phyloP scores from a whole-genome alignment of 2,113 vertebrate genomes.

The Gallinago paraguaiae region DNA sequence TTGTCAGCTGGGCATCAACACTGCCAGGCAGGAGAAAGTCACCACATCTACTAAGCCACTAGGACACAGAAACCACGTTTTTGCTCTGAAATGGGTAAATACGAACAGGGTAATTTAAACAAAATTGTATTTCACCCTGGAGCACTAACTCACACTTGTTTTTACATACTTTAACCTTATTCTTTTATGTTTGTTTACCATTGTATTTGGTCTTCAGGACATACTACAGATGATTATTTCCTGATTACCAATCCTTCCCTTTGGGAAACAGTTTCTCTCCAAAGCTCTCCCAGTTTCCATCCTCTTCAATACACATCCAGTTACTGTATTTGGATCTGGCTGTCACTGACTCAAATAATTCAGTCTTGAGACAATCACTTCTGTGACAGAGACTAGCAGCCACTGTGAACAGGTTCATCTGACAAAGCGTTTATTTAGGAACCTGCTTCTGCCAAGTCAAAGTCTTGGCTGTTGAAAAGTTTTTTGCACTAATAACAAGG shows the following conservation, averaged over 20 bases:
- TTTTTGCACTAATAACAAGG: not conserved
- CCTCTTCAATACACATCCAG: not conserved
- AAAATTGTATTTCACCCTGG: not conserved
- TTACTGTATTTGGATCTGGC: not conserved
- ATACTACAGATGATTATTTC: not conserved
- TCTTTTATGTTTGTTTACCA: not conserved
- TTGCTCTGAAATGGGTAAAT: not conserved
- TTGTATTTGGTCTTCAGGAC: not conserved
- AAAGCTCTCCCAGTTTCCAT: not conserved
- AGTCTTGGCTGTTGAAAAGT: not conserved
- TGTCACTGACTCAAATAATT: not conserved
- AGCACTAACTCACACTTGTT: not conserved
- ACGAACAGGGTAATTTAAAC: not conserved
- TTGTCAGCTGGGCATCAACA: not conserved
- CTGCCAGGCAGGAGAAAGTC: not conserved
- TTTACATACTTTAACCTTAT: not conserved
- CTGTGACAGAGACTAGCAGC: fast-evolving
- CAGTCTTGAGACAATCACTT: not conserved
- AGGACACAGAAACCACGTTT: not conserved
- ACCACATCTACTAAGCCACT: not conserved
- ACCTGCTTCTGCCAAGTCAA: not conserved
- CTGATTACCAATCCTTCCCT: not conserved
- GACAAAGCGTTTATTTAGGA: not conserved
- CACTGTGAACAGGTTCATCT: not conserved
- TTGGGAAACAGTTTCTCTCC: not conserved